Evolutionary conservation across 2,113 vertebrate species (phyloP), one percentile per base, ranked within the genome.

Genomic region (Tinamus guttatus): DNA sequence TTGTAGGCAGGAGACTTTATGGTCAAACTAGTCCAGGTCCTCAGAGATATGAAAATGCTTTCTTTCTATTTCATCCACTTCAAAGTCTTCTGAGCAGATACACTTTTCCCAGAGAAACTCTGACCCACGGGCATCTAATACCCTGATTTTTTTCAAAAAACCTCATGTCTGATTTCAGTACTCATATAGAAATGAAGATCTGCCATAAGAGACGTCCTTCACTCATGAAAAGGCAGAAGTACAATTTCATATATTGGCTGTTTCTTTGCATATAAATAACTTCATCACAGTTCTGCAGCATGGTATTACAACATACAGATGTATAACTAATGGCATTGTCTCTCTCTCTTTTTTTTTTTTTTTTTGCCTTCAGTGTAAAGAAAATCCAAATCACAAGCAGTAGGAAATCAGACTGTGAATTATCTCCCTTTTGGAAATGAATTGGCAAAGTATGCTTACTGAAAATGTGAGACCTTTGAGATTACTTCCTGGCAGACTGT

Each of bases 341-440:
- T 49, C 49, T 89, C 2, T 4, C 28, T 60, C 60, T 73, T 68
- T 49, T 30, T 65, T 32, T 30, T 19, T n/a, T 40, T 41, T 52
- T 40, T 41, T 18, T 64, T 54, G 1, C 28, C 14, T 15, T 58
- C 43, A 49, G 15, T 80, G 13, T 14, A n/a, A 88, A 92, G 22
- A 51, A 83, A 78, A 51, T 11, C 68, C 22, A 77, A 77, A 56
- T 75, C 12, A 68, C 13, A 54, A 67, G 51, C 40, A 63, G 59
- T 36, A 34, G 45, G n/a, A 89, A 88, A 24, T 11, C 49, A 85
- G 19, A 36, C 11, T 59, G 30, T 51, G 36, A 84, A 75, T 75
- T 63, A 45, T 21, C 22, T 93, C 54, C 27, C 32, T 65, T 81
- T 89, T 63, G 71, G 90, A 93, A 92, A 70, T 47, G 9, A 92